These are phyloP conservation scores for Cheumatopsyche charites DNA, from an alignment of 1,140 invertebrate genomes.

Conservation along the genomic window DNA sequence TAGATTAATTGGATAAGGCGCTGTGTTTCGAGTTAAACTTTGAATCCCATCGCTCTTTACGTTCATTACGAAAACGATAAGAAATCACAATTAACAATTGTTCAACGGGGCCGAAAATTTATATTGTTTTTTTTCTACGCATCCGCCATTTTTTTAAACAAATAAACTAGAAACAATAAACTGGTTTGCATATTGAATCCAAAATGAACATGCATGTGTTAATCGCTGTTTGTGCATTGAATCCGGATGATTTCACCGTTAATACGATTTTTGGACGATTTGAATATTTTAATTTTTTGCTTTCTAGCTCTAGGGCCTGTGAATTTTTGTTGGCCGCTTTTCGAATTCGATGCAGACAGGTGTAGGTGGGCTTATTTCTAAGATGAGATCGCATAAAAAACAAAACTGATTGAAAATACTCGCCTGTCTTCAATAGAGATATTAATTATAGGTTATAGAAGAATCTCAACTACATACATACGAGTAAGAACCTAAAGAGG, in stretches of 20 bases:
- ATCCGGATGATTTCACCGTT: constrained; percentile 34
- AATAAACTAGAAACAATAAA: constrained; percentile 6
- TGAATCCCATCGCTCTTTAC: constrained; percentile 25
- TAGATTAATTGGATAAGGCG: constrained; percentile 25
- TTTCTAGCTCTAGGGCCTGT: constrained; percentile 28
- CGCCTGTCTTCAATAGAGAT: constrained; percentile 23
- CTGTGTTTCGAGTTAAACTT: constrained; percentile 20
- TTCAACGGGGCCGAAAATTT: constrained; percentile 20
- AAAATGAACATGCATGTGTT: not conserved
- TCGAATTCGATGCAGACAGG: constrained; percentile 19
- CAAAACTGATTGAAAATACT: constrained; percentile 35
- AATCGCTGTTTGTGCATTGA: not conserved
- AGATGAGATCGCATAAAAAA: constrained; percentile 26
- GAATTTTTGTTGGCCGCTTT: constrained; percentile 14
- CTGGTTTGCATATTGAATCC: not conserved
- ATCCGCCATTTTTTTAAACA: constrained; percentile 1
- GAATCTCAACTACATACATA: constrained; percentile 23
- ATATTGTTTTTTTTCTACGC: not conserved
- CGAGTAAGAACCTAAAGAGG: not conserved
- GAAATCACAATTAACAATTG: constrained; percentile 27
- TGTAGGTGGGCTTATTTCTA: constrained; percentile 33
- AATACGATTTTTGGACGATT: constrained; percentile 24
- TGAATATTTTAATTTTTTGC: constrained; percentile 1
- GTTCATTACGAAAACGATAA: constrained; percentile 26
- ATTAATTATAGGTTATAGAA: constrained; percentile 34